phyloP scores from a whole-genome alignment of 2,888 invertebrate species.

The Pemphredon lugubris region DNA sequence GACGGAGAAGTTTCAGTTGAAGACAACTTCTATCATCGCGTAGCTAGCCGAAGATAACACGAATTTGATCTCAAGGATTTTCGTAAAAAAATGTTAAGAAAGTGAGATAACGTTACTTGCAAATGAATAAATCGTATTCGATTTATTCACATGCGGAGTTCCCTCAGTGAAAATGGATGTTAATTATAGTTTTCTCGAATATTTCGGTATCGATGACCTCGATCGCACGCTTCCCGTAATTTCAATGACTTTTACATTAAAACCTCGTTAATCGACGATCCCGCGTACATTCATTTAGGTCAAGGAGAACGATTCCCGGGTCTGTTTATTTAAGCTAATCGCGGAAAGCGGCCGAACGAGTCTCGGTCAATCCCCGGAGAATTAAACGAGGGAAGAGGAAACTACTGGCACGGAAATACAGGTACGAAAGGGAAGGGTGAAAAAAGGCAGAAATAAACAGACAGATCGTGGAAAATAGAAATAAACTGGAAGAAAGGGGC shows the following conservation, averaged over 20 bases:
- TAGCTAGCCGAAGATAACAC: too few species aligned
- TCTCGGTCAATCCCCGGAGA: constrained; percentile 38
- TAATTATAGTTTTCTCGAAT: too few species aligned
- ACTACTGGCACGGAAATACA: background rate
- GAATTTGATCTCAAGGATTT: too few species aligned
- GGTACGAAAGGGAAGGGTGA: background rate
- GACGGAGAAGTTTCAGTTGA: too few species aligned
- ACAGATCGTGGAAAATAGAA: background rate
- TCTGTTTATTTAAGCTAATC: constrained; percentile 51
- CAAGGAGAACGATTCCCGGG: constrained; percentile 44
- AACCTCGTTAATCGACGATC: constrained; percentile 31
- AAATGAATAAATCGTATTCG: too few species aligned
- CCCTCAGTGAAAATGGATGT: too few species aligned
- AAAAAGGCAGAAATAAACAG: background rate
- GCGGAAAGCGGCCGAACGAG: constrained; percentile 30
- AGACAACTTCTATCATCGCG: too few species aligned
- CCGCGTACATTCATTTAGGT: constrained; percentile 46
- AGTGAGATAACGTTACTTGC: too few species aligned
- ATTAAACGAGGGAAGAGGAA: background rate
- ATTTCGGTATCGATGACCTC: too few species aligned
- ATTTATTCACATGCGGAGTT: too few species aligned
- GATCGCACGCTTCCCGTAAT: too few species aligned
- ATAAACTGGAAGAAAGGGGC: background rate
- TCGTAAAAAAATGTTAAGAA: too few species aligned
- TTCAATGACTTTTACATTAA: constrained; percentile 35